Conservation (phyloP, 2,113 vertebrate species). For the Corythornis vintsioides region DNA sequence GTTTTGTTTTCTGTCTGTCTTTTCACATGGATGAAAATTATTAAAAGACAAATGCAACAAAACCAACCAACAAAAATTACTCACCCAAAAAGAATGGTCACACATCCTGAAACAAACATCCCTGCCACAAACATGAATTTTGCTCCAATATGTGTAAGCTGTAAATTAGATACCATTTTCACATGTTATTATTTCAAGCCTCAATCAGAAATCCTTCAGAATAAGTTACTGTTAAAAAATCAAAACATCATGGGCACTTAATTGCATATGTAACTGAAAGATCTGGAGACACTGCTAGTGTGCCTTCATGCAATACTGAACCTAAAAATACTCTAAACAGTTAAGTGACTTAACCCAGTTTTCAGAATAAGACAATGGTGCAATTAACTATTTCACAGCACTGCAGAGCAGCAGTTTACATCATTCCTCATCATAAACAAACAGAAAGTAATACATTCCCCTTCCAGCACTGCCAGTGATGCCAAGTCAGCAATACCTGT, state of each 20-base stretch:
- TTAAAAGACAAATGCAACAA: background rate
- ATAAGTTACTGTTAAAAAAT: background rate
- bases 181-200: background rate
- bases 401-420: background rate
- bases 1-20: background rate
- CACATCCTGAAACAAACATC: constrained; percentile 87
- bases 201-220: background rate
- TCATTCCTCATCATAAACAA: background rate
- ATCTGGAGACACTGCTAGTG: background rate
- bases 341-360: constrained; percentile 57
- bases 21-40: background rate
- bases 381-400: background rate
- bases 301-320: background rate
- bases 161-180: constrained; percentile 58
- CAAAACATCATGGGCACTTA: background rate
- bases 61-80: constrained; percentile 40
- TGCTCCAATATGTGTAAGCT: constrained; percentile 94
- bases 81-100: constrained; percentile 94
- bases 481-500: background rate
- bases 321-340: constrained; percentile 28
- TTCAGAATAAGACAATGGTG: background rate
- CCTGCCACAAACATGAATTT: constrained; percentile 93
- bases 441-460: background rate
- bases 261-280: background rate
- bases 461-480: background rate